Evolutionary conservation across 2,797 vertebrate species (phyloP).

Genomic region (Phalanger gymnotis): DNA sequence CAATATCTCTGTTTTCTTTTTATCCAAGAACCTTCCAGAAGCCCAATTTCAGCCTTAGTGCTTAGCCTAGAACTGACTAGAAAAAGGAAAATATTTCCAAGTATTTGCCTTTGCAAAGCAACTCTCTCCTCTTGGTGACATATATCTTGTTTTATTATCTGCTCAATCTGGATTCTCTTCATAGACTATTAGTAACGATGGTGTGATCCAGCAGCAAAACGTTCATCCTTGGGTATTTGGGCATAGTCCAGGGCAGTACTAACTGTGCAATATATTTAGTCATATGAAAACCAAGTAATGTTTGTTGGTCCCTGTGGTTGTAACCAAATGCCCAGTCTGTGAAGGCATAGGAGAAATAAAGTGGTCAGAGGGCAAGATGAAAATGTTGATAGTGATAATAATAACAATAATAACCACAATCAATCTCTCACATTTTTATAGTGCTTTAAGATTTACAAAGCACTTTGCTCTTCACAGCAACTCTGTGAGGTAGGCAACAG

Average conservation of each 20-base stretch:
- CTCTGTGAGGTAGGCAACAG: neutral
- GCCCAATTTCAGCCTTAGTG: neutral
- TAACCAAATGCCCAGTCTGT: neutral
- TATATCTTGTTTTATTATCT: neutral
- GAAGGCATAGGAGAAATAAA: neutral
- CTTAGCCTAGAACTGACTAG: neutral
- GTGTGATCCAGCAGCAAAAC: neutral
- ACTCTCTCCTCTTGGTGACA: neutral
- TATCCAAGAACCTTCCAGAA: neutral
- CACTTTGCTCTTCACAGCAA: neutral
- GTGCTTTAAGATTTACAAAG: neutral
- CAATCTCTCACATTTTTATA: neutral
- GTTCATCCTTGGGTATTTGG: neutral
- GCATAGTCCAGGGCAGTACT: neutral
- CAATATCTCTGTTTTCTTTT: neutral
- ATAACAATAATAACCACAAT: neutral
- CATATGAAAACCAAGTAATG: neutral
- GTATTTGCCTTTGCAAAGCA: neutral
- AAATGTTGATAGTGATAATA: neutral
- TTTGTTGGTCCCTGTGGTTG: neutral
- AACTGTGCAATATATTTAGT: neutral
- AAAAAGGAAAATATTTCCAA: neutral
- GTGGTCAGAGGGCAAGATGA: neutral
- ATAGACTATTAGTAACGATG: neutral
- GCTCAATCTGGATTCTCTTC: neutral